Conservation (phyloP, 2,888 invertebrate species). For the Sarcophaga carnaria region DNA sequence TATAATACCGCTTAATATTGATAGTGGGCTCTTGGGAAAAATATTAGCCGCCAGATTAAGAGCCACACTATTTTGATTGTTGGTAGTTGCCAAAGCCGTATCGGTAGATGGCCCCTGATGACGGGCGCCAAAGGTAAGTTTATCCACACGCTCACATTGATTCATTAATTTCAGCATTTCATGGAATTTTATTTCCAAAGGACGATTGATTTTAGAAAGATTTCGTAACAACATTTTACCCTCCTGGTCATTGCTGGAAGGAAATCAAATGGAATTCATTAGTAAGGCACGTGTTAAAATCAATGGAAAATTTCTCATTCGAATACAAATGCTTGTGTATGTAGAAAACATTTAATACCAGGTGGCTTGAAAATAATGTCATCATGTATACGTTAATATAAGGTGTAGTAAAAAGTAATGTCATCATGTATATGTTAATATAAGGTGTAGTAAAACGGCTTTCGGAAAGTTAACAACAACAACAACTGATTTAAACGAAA, state of each 20-base stretch:
- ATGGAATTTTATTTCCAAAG: constrained; percentile 86
- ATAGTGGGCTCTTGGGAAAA: constrained; percentile 86
- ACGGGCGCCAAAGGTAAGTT: constrained; percentile 73
- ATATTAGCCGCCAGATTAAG: constrained; percentile 80
- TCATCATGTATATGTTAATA: too few relatives aligned
- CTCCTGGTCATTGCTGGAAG: constrained; percentile 86
- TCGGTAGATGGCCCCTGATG: constrained; percentile 76
- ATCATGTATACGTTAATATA: too few relatives aligned
- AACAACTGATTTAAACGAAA: too few relatives aligned
- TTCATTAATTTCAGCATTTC: constrained; percentile 91
- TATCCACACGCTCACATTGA: constrained; percentile 89
- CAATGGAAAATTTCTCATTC: too few relatives aligned
- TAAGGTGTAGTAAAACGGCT: too few relatives aligned
- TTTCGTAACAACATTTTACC: constrained; percentile 85
- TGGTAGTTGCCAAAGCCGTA: constrained; percentile 33
- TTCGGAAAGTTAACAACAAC: too few relatives aligned
- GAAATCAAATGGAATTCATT: neutral
- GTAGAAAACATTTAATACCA: too few relatives aligned
- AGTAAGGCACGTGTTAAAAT: too few relatives aligned
- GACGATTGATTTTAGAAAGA: constrained; percentile 85
- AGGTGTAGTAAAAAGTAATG: too few relatives aligned
- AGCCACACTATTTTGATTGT: constrained; percentile 64
- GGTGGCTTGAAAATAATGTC: too few relatives aligned
- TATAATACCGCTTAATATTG: constrained; percentile 89
- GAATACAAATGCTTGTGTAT: too few relatives aligned